Conservation (phyloP, 92 coral and sea anemone species). For the Actinostola sp. region DNA sequence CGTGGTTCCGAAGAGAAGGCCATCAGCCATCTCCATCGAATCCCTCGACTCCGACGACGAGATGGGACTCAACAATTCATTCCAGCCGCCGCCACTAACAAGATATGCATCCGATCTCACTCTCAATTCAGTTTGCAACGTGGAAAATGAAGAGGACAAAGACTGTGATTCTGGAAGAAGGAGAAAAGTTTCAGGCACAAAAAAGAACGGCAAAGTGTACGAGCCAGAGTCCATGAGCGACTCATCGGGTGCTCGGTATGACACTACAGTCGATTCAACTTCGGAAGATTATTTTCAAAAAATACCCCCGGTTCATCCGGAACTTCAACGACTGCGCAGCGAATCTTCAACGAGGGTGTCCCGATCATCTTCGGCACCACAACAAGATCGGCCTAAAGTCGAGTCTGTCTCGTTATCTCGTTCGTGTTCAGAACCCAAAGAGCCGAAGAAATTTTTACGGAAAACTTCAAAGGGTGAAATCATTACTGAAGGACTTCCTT, state of each 20-base stretch:
- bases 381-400: conserved; percentile 78
- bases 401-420: conserved; percentile 69
- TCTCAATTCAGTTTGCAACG: conserved; percentile 32
- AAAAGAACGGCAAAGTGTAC: no score
- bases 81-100: conserved; percentile 31
- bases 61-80: conserved; percentile 43
- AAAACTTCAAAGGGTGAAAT: conserved; percentile 36
- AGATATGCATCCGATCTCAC: conserved; percentile 61
- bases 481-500: conserved; percentile 35
- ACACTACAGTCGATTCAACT: conserved; percentile 11
- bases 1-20: conserved; percentile 2
- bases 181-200: neutral
- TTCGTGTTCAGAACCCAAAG: conserved; percentile 88
- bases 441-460: conserved; percentile 50
- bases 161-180: neutral
- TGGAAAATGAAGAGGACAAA: conserved; percentile 31
- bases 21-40: conserved; percentile 62
- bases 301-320: conserved; percentile 35
- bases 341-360: conserved; percentile 66
- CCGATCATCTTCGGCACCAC: conserved; percentile 92
- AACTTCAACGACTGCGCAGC: conserved; percentile 52
- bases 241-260: neutral
- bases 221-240: neutral
- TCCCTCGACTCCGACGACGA: conserved; percentile 81
- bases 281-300: conserved; percentile 41